phyloP scores from a whole-genome alignment of 37 sponge, comb jelly and placozoan genomes.

The Crambe crambe region DNA sequence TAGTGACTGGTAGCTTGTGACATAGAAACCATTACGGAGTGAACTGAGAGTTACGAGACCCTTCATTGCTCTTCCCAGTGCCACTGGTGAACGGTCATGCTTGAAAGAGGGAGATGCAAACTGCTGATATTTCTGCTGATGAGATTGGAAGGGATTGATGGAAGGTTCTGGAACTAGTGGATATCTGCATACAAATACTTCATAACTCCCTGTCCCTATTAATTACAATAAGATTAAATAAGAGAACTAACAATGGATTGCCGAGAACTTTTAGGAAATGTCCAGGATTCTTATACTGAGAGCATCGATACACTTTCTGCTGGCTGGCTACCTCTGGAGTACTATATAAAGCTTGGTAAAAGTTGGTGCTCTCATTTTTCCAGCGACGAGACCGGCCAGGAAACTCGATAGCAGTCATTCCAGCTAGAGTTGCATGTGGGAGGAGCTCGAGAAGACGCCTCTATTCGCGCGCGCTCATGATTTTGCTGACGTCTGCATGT shows the following conservation, averaged over 20 bases:
- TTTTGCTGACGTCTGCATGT: not conserved
- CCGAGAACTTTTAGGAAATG: too few relatives aligned
- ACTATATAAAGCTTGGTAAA: conserved; percentile 14
- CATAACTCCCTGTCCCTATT: too few relatives aligned
- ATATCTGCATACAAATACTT: too few relatives aligned
- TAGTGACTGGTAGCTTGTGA: conserved; percentile 34
- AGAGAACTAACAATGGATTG: too few relatives aligned
- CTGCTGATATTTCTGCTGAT: conserved; percentile 20
- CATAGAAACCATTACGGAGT: conserved; percentile 41
- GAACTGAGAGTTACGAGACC: conserved; percentile 22
- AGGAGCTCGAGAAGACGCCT: not conserved
- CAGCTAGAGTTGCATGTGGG: not conserved
- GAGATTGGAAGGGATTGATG: conserved; percentile 16
- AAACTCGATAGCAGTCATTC: conserved; percentile 36
- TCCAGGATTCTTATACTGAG: too few relatives aligned
- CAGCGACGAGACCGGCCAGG: conserved; percentile 34
- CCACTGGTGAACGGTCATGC: too few relatives aligned
- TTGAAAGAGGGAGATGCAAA: not conserved
- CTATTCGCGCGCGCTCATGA: not conserved
- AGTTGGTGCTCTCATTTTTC: conserved; percentile 62
- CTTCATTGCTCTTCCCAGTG: not conserved
- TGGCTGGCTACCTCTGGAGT: conserved; percentile 19
- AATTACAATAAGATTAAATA: too few relatives aligned
- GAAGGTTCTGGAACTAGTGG: too few relatives aligned
- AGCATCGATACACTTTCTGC: conserved; percentile 41